Conservation (phyloP, 2,113 vertebrate species). For the Oncorhynchus masou region DNA sequence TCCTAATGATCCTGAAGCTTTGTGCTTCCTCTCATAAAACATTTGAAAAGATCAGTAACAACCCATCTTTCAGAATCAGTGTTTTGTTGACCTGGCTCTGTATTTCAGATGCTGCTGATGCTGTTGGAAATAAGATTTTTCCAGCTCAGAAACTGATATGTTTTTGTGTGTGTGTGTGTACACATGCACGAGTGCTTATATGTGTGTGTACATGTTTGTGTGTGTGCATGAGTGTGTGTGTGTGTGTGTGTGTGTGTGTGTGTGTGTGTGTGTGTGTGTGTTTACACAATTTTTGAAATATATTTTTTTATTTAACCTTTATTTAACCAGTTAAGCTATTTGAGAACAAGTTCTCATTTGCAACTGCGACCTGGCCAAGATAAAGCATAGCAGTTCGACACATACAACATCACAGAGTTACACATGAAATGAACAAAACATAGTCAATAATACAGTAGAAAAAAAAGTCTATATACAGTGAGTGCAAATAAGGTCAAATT, state of each 20-base stretch:
- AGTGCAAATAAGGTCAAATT: too few species aligned
- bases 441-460: too few species aligned
- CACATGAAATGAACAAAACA: too few species aligned
- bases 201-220: neutral
- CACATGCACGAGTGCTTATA: neutral
- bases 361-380: too few species aligned
- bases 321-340: too few species aligned
- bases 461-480: too few species aligned
- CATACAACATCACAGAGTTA: too few species aligned
- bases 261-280: neutral
- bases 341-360: too few species aligned
- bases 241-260: neutral
- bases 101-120: neutral
- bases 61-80: neutral
- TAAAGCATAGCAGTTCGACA: too few species aligned
- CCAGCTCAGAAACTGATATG: neutral
- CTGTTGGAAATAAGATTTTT: neutral
- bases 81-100: neutral
- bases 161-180: neutral
- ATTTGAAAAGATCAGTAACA: neutral
- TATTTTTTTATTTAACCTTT: too few species aligned
- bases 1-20: neutral
- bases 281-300: too few species aligned
- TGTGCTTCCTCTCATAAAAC: neutral
- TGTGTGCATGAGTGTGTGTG: neutral